Conservation (phyloP, 2,113 vertebrate genomes). For the Scomber colias region DNA sequence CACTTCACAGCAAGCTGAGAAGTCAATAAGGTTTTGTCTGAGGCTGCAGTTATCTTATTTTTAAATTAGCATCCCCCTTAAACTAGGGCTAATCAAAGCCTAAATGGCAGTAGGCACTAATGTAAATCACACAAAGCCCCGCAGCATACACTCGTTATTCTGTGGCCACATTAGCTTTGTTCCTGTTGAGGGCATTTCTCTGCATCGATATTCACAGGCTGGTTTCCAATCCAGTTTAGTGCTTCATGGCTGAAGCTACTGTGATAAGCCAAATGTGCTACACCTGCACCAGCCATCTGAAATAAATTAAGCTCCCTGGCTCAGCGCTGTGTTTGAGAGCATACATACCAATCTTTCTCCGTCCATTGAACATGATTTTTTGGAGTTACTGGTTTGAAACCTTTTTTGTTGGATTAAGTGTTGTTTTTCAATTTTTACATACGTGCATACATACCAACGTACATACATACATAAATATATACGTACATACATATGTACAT, state of each 20-base stretch:
- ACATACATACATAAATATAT: no score
- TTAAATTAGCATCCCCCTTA: slow-evolving; percentile 55
- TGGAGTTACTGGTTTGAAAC: slow-evolving; percentile 22
- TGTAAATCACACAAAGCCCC: slow-evolving; percentile 43
- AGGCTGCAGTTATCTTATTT: slow-evolving; percentile 53
- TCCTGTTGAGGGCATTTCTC: slow-evolving; percentile 33
- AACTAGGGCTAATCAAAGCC: slow-evolving; percentile 55
- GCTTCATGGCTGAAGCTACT: slow-evolving; percentile 28
- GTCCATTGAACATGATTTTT: slow-evolving; percentile 5
- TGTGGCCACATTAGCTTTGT: slow-evolving; percentile 36
- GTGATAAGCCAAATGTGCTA: slow-evolving; percentile 47
- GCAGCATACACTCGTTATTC: slow-evolving; percentile 22
- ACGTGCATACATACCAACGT: no score
- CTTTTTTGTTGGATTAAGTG: neutral
- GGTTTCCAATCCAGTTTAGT: slow-evolving; percentile 42
- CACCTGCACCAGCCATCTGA: slow-evolving; percentile 58
- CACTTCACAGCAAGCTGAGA: slow-evolving; percentile 46
- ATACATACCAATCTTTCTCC: slow-evolving; percentile 19
- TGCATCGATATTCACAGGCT: slow-evolving; percentile 23
- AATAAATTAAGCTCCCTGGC: slow-evolving; percentile 52
- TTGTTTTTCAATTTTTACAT: no score
- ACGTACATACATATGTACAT: no score
- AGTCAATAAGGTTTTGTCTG: slow-evolving; percentile 55
- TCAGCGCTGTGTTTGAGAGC: slow-evolving; percentile 30
- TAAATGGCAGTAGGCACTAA: slow-evolving; percentile 65